A percentile compares a stretch with the other conserved stretches of the same genome.
These are phyloP conservation scores for Zenarchopterus dispar DNA, from an alignment of 2,797 vertebrate genomes.

Conservation along the genomic window DNA sequence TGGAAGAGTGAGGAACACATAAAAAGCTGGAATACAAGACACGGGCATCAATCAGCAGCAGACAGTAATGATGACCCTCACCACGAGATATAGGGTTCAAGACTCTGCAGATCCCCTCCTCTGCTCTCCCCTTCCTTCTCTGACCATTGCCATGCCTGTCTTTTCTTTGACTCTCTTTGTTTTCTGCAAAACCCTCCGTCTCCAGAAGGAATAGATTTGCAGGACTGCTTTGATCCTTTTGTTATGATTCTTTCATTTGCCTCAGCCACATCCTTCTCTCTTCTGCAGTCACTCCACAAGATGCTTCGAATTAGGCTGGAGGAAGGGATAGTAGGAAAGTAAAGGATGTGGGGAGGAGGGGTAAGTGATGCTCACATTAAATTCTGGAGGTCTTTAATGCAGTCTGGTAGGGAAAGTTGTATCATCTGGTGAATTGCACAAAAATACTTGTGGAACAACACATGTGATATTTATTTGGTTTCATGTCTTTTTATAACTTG, in stretches of 20 bases:
- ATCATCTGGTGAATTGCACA: neutral
- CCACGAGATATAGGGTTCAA: slow-evolving; percentile 71
- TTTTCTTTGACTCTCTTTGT: slow-evolving; percentile 63
- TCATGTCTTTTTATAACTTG: neutral
- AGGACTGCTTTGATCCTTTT: slow-evolving; percentile 88
- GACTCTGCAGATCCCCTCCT: slow-evolving; percentile 40
- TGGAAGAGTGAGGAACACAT: slow-evolving; percentile 28
- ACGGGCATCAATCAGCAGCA: slow-evolving; percentile 74
- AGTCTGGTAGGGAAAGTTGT: slow-evolving; percentile 27
- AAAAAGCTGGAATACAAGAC: slow-evolving; percentile 28
- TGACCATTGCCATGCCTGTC: slow-evolving; percentile 58
- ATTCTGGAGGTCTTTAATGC: slow-evolving; percentile 29
- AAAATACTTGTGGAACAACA: neutral
- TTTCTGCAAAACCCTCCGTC: slow-evolving; percentile 80
- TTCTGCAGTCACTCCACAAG: slow-evolving; percentile 83
- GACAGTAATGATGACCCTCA: slow-evolving; percentile 61
- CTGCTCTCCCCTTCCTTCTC: slow-evolving; percentile 43
- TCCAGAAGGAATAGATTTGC: slow-evolving; percentile 93
- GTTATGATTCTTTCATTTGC: slow-evolving; percentile 89
- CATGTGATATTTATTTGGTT: neutral
- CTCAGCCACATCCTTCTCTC: slow-evolving; percentile 90
- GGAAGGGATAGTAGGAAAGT: slow-evolving; percentile 36
- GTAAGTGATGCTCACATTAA: slow-evolving; percentile 42
- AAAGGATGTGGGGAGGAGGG: slow-evolving; percentile 3
- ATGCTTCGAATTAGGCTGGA: slow-evolving; percentile 89